A percentile compares a stretch with the other conserved stretches of the same genome.
Conservation (phyloP, 2,888 invertebrate genomes). For the Apodemia mormo region DNA sequence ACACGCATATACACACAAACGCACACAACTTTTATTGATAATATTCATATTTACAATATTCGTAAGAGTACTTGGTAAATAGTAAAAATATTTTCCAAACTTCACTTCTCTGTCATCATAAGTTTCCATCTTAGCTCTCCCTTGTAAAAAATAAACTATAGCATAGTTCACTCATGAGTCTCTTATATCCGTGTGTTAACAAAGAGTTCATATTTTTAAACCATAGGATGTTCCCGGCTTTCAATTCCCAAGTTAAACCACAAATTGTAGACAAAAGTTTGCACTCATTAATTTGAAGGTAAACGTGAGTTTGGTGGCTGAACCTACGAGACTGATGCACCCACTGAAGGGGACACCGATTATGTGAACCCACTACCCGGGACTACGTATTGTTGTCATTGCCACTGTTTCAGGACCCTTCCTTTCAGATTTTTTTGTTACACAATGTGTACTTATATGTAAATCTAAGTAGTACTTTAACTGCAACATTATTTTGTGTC, state of each 20-base stretch:
- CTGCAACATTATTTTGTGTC: too few species aligned
- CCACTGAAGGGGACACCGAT: neutral
- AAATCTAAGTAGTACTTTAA: too few species aligned
- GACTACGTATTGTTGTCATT: neutral
- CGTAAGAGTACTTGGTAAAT: too few species aligned
- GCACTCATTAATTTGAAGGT: neutral
- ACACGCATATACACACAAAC: too few species aligned
- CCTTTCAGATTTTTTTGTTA: neutral
- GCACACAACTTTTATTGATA: too few species aligned
- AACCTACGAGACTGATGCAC: neutral
- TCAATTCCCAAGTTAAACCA: neutral
- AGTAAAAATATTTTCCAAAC: too few species aligned
- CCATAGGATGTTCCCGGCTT: neutral
- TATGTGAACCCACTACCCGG: neutral
- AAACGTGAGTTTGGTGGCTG: neutral
- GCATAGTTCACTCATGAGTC: too few species aligned
- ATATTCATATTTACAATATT: too few species aligned
- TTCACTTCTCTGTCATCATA: too few species aligned
- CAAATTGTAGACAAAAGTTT: neutral
- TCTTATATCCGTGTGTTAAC: neutral
- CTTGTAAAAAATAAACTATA: too few species aligned
- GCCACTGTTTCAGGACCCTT: slow-evolving; percentile 5
- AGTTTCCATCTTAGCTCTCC: too few species aligned
- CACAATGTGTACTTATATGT: too few species aligned
- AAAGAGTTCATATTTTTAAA: neutral